Evolutionary conservation across 2,888 invertebrate genomes (phyloP).

Genomic region (Portevinia maculata): DNA sequence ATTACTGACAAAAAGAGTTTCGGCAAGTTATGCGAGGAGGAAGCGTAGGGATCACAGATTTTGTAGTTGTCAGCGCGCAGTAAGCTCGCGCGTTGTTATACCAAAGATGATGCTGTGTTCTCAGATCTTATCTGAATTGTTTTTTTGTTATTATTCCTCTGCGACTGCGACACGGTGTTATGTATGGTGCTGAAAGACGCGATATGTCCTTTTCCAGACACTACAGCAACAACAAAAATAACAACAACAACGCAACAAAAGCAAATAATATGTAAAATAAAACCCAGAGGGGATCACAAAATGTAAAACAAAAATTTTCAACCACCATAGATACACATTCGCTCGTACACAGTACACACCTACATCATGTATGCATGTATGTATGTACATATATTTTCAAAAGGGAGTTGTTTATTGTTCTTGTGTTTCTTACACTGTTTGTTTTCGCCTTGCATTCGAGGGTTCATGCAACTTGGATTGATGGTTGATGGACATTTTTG

Average conservation of each 20-base stretch:
- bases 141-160: not conserved
- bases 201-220: constrained; percentile 42
- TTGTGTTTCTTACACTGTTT: constrained; percentile 48
- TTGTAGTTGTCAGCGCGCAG: constrained; percentile 18
- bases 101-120: constrained; percentile 46
- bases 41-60: constrained; percentile 44
- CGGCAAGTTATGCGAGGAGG: constrained; percentile 23
- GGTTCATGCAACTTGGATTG: constrained; percentile 52
- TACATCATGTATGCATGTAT: not conserved
- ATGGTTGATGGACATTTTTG: constrained; percentile 16
- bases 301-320: constrained; percentile 7
- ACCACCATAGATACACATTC: not conserved
- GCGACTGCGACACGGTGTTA: constrained; percentile 59
- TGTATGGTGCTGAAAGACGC: constrained; percentile 54
- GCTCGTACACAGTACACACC: not conserved
- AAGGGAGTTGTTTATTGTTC: constrained; percentile 47
- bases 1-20: constrained; percentile 35
- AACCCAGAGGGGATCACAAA: constrained; percentile 27
- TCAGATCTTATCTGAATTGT: constrained; percentile 60
- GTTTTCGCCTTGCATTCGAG: constrained; percentile 40
- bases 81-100: constrained; percentile 36
- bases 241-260: constrained; percentile 19
- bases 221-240: constrained; percentile 34
- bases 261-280: constrained; percentile 47
- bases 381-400: constrained; percentile 8